These are phyloP conservation scores for Centropus bengalensis DNA, from an alignment of 2,113 vertebrate species.

Conservation along the genomic window DNA sequence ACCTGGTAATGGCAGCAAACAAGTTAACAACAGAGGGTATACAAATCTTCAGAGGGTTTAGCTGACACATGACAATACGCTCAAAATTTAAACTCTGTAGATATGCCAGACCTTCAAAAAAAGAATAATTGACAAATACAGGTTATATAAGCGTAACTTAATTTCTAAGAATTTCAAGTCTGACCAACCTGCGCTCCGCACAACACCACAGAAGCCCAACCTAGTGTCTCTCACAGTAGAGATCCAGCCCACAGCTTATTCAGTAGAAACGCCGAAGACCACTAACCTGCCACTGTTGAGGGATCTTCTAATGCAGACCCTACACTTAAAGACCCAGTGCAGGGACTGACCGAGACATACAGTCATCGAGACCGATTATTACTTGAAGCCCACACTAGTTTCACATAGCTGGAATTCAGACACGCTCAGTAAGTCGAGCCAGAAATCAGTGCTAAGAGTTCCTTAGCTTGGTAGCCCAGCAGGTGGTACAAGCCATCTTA, in stretches of 20 bases:
- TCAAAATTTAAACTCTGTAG: slow-evolving; percentile 95
- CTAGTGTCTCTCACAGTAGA: background rate
- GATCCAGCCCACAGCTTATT: background rate
- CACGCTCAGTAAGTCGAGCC: background rate
- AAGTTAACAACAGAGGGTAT: slow-evolving; percentile 89
- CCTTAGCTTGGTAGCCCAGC: background rate
- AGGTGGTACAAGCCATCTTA: background rate
- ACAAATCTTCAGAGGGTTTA: slow-evolving; percentile 97
- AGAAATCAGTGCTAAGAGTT: background rate
- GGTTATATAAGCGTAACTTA: background rate
- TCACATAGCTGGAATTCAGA: background rate
- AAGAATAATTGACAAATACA: background rate
- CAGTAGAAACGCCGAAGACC: background rate
- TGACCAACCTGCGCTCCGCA: background rate
- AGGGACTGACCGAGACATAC: background rate
- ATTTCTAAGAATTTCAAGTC: background rate
- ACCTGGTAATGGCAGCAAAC: slow-evolving; percentile 95
- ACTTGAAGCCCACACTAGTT: background rate
- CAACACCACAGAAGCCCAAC: background rate
- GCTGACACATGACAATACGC: slow-evolving; percentile 92
- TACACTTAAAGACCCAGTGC: background rate
- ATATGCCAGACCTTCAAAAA: slow-evolving; percentile 85
- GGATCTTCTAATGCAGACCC: background rate
- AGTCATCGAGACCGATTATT: background rate
- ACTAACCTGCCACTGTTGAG: background rate